Evolutionary conservation across 2,888 invertebrate genomes (phyloP).

Genomic region (Lasioglossum lativentre): DNA sequence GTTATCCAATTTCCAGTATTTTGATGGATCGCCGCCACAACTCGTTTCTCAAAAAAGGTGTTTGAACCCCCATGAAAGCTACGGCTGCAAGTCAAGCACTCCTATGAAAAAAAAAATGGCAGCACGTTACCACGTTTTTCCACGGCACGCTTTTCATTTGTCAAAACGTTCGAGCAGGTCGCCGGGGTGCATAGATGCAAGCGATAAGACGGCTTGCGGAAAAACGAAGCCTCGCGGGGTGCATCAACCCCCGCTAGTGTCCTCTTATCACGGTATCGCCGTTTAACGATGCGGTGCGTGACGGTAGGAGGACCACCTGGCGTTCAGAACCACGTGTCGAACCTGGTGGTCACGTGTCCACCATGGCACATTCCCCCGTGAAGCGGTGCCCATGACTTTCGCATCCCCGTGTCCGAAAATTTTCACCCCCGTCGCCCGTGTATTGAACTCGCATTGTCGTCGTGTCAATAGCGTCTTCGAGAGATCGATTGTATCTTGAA

Average conservation of each 20-base stretch:
- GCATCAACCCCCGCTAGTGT: conserved; percentile 62
- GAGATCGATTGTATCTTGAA: neutral
- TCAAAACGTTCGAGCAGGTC: conserved; percentile 50
- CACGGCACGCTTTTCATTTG: conserved; percentile 50
- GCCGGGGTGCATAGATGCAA: conserved; percentile 45
- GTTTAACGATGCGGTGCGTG: conserved; percentile 78
- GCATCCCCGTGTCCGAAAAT: conserved; percentile 44
- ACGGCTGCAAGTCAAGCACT: neutral
- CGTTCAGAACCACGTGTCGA: conserved; percentile 78
- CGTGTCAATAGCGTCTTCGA: conserved; percentile 6
- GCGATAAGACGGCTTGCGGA: conserved; percentile 67
- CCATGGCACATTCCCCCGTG: conserved; percentile 75
- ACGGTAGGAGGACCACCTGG: conserved; percentile 78
- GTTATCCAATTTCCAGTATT: neutral
- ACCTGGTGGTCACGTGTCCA: conserved; percentile 80
- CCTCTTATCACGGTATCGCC: conserved; percentile 78
- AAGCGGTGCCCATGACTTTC: conserved; percentile 57
- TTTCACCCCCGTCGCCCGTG: neutral
- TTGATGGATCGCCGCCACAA: neutral
- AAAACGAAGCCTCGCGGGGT: conserved; percentile 63
- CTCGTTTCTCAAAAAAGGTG: neutral
- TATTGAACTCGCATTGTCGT: conserved; percentile 1
- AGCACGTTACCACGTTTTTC: conserved; percentile 4
- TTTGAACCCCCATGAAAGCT: neutral
- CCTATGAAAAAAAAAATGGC: neutral